These are phyloP conservation scores for Tipula confusa DNA, from an alignment of 2,888 invertebrate genomes.

Conservation along the genomic window DNA sequence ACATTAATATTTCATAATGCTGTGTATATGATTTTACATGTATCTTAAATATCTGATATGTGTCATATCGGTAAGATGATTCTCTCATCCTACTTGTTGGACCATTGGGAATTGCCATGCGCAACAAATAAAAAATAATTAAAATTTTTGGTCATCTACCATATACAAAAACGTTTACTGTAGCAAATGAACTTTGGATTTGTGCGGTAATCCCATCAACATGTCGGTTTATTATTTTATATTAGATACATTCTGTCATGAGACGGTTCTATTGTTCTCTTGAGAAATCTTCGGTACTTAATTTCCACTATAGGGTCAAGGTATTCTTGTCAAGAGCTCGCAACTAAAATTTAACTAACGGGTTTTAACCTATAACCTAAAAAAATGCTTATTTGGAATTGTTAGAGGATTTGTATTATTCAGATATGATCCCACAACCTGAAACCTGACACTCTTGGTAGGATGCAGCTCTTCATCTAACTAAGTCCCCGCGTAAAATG, in stretches of 20 bases:
- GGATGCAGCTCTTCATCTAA: no score
- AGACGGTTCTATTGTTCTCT: no score
- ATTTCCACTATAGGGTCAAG: no score
- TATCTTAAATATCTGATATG: not conserved
- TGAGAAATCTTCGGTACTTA: no score
- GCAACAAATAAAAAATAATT: not conserved
- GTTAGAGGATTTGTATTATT: no score
- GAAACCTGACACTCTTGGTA: no score
- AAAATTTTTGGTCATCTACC: not conserved
- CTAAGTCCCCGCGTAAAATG: no score
- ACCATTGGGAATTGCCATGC: not conserved
- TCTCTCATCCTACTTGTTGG: not conserved
- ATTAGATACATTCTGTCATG: not conserved
- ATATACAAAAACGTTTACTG: not conserved
- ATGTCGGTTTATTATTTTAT: not conserved
- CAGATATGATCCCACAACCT: no score
- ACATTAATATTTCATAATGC: not conserved
- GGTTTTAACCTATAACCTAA: no score
- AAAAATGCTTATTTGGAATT: no score
- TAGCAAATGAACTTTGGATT: not conserved
- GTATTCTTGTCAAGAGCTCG: no score
- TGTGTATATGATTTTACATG: not conserved
- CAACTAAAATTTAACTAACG: no score
- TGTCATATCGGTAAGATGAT: not conserved
- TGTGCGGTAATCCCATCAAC: not conserved